phyloP scores from a whole-genome alignment of 2,797 vertebrate species.

The Microchirus variegatus region DNA sequence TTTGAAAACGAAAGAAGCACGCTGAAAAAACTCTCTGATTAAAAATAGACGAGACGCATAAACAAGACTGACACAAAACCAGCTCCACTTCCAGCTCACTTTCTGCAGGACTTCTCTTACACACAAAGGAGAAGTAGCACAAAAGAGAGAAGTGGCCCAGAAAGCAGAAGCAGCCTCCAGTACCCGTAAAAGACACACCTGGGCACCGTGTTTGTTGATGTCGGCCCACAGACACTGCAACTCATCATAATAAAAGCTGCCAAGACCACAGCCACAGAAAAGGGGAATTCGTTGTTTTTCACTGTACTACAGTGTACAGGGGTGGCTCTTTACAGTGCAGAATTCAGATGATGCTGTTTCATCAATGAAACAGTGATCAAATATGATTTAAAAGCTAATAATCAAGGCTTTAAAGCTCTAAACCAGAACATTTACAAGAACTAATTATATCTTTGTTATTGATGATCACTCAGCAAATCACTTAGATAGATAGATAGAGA shows the following conservation, averaged over 20 bases:
- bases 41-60: constrained; percentile 17
- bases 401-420: too few relatives aligned
- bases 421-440: too few relatives aligned
- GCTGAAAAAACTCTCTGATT: not conserved
- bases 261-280: constrained; percentile 27
- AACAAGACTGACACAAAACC: constrained; percentile 53
- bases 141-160: constrained; percentile 76
- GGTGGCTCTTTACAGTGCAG: not conserved
- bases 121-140: constrained; percentile 28
- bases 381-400: too few relatives aligned
- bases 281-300: constrained; percentile 40
- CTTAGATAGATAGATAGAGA: too few relatives aligned
- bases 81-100: constrained; percentile 56
- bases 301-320: constrained; percentile 14
- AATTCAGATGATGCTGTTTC: not conserved
- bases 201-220: constrained; percentile 19
- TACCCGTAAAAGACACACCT: constrained; percentile 63
- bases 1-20: constrained; percentile 14
- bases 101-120: constrained; percentile 67
- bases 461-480: too few relatives aligned
- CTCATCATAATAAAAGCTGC: constrained; percentile 30
- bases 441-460: too few relatives aligned
- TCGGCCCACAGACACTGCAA: constrained; percentile 9
- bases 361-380: too few relatives aligned
- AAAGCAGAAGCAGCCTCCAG: constrained; percentile 76